Percentiles rank a stretch among this genome's conserved stretches.
Evolutionary conservation across 2,113 vertebrate species (phyloP).

Genomic region (Corynorhinus townsendii): DNA sequence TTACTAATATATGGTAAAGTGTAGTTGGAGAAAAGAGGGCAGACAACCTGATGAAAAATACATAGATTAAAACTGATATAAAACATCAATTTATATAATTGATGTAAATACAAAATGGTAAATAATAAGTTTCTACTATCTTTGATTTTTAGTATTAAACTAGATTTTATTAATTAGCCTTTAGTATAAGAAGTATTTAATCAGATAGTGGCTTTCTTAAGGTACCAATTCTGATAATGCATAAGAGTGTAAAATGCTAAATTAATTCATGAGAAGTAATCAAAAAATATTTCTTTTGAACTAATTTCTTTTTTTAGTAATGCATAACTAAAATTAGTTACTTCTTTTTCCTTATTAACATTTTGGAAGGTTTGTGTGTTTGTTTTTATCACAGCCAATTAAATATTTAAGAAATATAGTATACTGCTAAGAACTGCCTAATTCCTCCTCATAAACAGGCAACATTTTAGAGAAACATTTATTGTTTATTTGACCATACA

Average conservation of each 20-base stretch:
- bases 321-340: background rate
- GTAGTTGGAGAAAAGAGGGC: background rate
- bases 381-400: background rate
- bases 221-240: background rate
- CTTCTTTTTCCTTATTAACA: background rate
- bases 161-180: background rate
- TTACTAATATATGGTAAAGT: background rate
- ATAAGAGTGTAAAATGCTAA: background rate
- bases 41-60: background rate
- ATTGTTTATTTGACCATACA: background rate
- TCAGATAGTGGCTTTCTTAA: background rate
- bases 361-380: background rate
- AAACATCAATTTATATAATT: background rate
- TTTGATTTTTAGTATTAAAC: background rate
- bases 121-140: background rate
- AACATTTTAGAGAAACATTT: background rate
- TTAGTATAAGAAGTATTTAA: background rate
- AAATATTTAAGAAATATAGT: background rate
- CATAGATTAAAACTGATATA: background rate
- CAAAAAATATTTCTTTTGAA: background rate
- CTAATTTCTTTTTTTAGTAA: background rate
- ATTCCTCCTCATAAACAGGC: background rate
- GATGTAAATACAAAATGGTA: background rate
- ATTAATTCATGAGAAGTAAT: background rate
- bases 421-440: background rate